Base-by-base conservation (phyloP, 2,797 vertebrate genomes). In the Halcyon smyrnensis region DNA sequence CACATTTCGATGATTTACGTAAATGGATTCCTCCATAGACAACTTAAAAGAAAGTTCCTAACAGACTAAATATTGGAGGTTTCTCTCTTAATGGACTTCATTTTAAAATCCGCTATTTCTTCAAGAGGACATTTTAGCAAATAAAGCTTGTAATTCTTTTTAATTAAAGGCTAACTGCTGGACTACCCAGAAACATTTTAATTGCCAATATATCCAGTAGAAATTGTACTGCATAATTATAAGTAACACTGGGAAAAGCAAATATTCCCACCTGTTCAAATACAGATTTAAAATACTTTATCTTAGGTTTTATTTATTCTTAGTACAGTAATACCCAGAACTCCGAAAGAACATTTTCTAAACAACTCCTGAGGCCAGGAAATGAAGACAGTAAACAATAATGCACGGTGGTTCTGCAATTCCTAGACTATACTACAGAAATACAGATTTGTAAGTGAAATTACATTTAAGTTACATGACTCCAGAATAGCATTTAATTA, bases 201-300 rank as follows among this genome's bases (percentile, higher is more conserved):
- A 84, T 9, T 82, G 45, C 48, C 64, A 21, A 82, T 90, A 57
- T 60, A 92, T 6, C n/a, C 48, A 63, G 50, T 27, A 83, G 80
- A 74, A 94, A 85, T 30, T 36, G 16, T 39, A 80, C 11, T 74
- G 63, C 39, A 27, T 59, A 86, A 79, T 54, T 78, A 2, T 34
- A 86, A 86, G 48, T 34, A 89, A 63, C 53, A 51, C 8, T 83
- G 64, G 60, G 64, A 90, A 89, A 75, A 89, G 43, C 28, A 93
- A 84, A 84, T 82, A 90, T n/a, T 69, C 70, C 30, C 67, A 93
- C 83, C 95, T 89, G 67, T 65, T 93, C 84, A 76, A 87, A 93
- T 15, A 83, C 8, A 69, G 14, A 77, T 56, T 87, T 89, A 32
- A 69, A 94, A 76, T 76, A 81, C 73, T 94, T 96, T 78, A 70